Percentiles rank a stretch among this genome's conserved stretches.
phyloP scores from a whole-genome alignment of 2,797 vertebrate genomes.

The Mastacembelus armatus region DNA sequence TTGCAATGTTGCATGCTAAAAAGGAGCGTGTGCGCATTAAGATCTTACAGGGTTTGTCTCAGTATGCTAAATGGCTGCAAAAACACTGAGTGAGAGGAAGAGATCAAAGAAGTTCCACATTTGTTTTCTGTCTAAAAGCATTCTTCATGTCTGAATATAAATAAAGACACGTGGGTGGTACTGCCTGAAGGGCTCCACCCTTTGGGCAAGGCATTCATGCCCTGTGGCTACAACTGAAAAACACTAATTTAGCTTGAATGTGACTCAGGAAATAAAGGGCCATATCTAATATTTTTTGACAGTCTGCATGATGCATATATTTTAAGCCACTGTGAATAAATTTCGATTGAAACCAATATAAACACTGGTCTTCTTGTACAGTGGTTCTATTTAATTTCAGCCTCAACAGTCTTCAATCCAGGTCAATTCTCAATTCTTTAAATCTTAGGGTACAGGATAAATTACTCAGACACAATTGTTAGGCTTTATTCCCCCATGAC shows the following conservation, averaged over 20 bases:
- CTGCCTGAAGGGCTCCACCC: conserved; percentile 21
- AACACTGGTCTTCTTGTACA: not conserved
- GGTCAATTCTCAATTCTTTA: too few species aligned
- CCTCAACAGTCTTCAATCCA: not conserved
- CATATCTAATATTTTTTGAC: conserved; percentile 28
- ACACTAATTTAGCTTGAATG: conserved; percentile 35
- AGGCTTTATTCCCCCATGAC: too few species aligned
- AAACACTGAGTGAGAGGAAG: not conserved
- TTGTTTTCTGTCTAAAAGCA: conserved; percentile 12
- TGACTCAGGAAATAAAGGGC: conserved; percentile 31
- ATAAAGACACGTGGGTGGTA: conserved; percentile 39
- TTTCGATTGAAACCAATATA: not conserved
- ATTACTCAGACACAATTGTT: too few species aligned
- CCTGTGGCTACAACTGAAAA: conserved; percentile 38
- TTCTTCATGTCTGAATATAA: conserved; percentile 40
- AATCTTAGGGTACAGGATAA: too few species aligned
- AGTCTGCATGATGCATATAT: conserved; percentile 19
- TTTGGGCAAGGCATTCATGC: conserved; percentile 39
- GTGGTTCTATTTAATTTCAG: not conserved
- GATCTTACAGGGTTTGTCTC: conserved; percentile 8
- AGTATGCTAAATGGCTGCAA: conserved; percentile 26
- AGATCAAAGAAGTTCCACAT: conserved; percentile 22
- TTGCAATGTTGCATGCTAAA: not conserved
- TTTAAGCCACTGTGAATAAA: conserved; percentile 5
- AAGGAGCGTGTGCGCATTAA: not conserved